Conservation (phyloP, 2,113 vertebrate genomes). For the Mustela lutreola region DNA sequence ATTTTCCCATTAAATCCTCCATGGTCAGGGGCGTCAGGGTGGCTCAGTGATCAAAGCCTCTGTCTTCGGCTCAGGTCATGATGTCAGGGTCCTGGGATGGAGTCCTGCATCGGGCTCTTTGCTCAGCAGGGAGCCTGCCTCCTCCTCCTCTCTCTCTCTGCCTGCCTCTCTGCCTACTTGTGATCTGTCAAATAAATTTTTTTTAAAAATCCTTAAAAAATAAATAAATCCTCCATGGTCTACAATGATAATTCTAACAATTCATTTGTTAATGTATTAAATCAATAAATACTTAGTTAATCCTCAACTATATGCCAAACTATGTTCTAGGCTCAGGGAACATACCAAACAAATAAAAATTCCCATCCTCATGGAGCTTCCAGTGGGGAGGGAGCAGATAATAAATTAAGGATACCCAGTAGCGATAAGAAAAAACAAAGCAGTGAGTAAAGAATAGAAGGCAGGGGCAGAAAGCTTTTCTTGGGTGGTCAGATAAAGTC, state of each 20-base stretch:
- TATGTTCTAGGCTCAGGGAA: constrained; percentile 13
- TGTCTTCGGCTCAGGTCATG: too few species aligned
- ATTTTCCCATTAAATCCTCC: constrained; percentile 40
- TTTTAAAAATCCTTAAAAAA: too few species aligned
- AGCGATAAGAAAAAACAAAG: not conserved
- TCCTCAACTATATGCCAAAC: not conserved
- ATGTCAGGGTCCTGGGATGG: too few species aligned
- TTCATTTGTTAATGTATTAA: constrained; percentile 25
- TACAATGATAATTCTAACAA: constrained; percentile 36
- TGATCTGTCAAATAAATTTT: too few species aligned
- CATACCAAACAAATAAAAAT: constrained; percentile 63
- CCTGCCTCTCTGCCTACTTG: too few species aligned
- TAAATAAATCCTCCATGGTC: constrained; percentile 12
- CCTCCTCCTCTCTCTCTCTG: too few species aligned
- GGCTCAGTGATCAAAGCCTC: too few species aligned
- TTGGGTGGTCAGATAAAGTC: not conserved
- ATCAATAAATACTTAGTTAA: constrained; percentile 30
- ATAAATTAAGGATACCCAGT: not conserved
- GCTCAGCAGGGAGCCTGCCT: too few species aligned
- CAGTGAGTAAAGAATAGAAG: not conserved
- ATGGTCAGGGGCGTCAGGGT: not conserved
- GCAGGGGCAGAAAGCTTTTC: constrained; percentile 16
- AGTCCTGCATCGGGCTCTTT: too few species aligned
- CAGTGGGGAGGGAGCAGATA: not conserved
- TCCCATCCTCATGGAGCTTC: not conserved